Evolutionary conservation across 2,888 invertebrate genomes (phyloP).

Genomic region (Eueremaeus valkanovi): DNA sequence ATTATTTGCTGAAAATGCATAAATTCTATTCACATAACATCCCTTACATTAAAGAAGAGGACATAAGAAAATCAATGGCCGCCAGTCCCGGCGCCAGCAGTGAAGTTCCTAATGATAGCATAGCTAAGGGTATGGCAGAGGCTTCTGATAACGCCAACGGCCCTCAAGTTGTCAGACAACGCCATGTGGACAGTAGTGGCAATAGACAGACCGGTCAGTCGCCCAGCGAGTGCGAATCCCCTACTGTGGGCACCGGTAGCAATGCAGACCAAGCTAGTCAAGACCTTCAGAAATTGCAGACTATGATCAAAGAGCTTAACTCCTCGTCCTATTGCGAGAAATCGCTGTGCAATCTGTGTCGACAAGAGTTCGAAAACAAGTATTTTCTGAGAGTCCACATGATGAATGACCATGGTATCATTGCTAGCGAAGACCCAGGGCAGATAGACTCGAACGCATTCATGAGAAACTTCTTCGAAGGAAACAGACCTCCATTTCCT

Average conservation of each 20-base stretch:
- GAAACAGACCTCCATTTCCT: slow-evolving; percentile 3
- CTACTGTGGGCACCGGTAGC: not conserved
- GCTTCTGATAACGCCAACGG: not conserved
- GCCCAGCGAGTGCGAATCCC: slow-evolving; percentile 4
- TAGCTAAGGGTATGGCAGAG: not conserved
- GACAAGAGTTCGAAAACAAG: slow-evolving; percentile 67
- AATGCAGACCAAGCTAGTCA: slow-evolving; percentile 62
- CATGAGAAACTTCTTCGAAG: slow-evolving; percentile 14
- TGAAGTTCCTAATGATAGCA: slow-evolving; percentile 32
- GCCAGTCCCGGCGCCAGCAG: slow-evolving; percentile 7
- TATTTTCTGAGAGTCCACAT: slow-evolving; percentile 67
- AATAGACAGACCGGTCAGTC: not conserved
- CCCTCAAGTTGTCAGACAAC: not conserved
- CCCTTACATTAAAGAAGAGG: slow-evolving; percentile 47
- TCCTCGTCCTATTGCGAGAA: slow-evolving; percentile 52
- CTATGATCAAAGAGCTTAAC: slow-evolving; percentile 83
- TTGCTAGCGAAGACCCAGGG: slow-evolving; percentile 1
- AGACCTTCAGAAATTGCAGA: slow-evolving; percentile 79
- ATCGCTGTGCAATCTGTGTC: slow-evolving; percentile 63
- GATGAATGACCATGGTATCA: slow-evolving; percentile 63
- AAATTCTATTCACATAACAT: slow-evolving; percentile 54
- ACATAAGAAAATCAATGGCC: slow-evolving; percentile 32
- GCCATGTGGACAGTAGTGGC: not conserved
- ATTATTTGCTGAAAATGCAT: slow-evolving; percentile 55
- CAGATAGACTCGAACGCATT: slow-evolving; percentile 13